A percentile compares a stretch with the other conserved stretches of the same genome.
Evolutionary conservation across 2,113 vertebrate species (phyloP).

Genomic region (Dinomys branickii): DNA sequence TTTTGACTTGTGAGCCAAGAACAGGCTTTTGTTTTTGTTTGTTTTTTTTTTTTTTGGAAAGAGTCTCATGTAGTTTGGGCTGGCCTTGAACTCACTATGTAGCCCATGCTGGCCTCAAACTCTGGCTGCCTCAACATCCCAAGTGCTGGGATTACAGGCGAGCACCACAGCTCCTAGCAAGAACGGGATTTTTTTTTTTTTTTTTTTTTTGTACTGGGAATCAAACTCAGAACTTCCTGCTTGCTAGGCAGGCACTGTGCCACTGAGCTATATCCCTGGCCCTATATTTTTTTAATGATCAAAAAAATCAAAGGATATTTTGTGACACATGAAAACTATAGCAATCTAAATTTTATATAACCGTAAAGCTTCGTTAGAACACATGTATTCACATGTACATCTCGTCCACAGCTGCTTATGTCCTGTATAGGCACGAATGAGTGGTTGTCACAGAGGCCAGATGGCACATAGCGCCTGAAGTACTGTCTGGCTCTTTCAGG

Average conservation of each 20-base stretch:
- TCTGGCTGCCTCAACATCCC: neutral
- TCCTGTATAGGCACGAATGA: neutral
- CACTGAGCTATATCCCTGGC: no score
- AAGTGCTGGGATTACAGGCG: neutral
- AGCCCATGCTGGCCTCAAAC: neutral
- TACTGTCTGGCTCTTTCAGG: neutral
- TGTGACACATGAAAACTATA: neutral
- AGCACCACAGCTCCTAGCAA: neutral
- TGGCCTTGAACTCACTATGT: neutral
- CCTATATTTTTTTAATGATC: neutral
- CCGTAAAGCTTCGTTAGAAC: neutral
- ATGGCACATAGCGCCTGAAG: conserved; percentile 4
- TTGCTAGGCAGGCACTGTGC: no score
- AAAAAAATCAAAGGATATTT: neutral
- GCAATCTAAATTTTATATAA: neutral
- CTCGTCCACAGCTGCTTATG: neutral
- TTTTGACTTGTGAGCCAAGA: neutral
- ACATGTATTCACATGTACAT: neutral
- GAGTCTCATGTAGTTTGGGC: neutral
- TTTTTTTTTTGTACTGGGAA: no score
- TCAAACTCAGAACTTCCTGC: no score
- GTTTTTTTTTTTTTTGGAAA: neutral
- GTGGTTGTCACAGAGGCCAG: neutral
- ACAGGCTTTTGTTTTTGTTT: neutral
- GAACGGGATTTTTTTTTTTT: neutral